phyloP scores from a whole-genome alignment of 64 coral and sea anemone genomes.

The Dendrophyllia cribrosa region DNA sequence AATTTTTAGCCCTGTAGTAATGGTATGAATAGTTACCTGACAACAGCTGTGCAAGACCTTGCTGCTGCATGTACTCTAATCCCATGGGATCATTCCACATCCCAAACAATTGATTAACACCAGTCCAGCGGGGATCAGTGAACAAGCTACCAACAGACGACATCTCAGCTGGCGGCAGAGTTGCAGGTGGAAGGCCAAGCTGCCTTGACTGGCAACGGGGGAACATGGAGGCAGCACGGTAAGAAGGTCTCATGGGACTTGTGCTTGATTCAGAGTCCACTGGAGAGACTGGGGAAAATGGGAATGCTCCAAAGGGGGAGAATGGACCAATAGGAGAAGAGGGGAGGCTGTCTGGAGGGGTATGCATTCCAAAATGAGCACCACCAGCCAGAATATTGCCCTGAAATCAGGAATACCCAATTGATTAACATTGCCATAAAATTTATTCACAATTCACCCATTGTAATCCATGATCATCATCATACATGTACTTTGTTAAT shows the following conservation, averaged over 20 bases:
- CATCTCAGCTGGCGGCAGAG: constrained; percentile 13
- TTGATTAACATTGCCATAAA: background rate
- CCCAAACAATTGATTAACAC: constrained; percentile 74
- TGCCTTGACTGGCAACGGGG: constrained; percentile 36
- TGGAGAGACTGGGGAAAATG: constrained; percentile 64
- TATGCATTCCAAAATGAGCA: constrained; percentile 53
- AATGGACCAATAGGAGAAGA: constrained; percentile 64
- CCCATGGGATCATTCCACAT: constrained; percentile 71
- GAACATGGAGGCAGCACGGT: constrained; percentile 28
- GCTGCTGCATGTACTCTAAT: constrained; percentile 68
- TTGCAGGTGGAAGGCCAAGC: background rate
- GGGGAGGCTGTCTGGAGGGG: constrained; percentile 81
- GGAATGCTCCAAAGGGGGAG: constrained; percentile 54
- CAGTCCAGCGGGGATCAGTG: constrained; percentile 90
- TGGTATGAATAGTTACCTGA: constrained; percentile 53
- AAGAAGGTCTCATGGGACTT: constrained; percentile 67
- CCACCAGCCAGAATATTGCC: constrained; percentile 13
- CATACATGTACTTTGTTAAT: no score
- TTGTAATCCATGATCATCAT: no score
- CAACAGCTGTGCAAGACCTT: constrained; percentile 55
- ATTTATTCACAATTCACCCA: no score
- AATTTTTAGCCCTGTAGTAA: no score
- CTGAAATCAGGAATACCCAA: constrained; percentile 8
- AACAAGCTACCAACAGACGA: constrained; percentile 63
- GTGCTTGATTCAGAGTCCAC: constrained; percentile 56